Evolutionary conservation across 2,113 vertebrate species (phyloP), one percentile per base, ranked within the genome.

Genomic region (Alethe diademata): DNA sequence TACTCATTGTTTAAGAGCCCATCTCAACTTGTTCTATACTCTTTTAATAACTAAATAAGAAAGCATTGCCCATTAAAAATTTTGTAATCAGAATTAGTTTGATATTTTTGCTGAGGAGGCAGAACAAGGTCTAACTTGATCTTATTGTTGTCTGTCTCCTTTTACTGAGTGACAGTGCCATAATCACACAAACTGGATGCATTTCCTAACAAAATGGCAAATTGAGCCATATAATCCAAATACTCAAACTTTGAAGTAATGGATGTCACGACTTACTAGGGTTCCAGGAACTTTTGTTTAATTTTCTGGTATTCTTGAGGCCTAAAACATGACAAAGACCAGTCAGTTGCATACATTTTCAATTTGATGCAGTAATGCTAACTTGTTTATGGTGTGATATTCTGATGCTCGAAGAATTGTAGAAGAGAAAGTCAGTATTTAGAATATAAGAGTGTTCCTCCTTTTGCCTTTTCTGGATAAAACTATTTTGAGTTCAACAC

Each of bases 21-120:
- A 89, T 80, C 42, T 90, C 29, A 92, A 64, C 43, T 88, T 88
- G 19, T 78, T 42, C 54, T 85, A 42, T 47, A 69, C 4, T 80
- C 56, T 78, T 84, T 87, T 74, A 91, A 83, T 57, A 88, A 69
- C 75, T 48, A 84, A 86, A 85, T 80, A 78, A 48, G 57, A 79
- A 94, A 79, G 3, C 17, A 74, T 61, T 19, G 4, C 12, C 38
- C 31, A 74, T 92, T 92, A 72, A 87, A 93, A 78, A 29, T 43
- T 62, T 90, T 76, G 36, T 56, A 89, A 89, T 92, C 28, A 80
- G 67, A 94, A 91, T 74, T 69, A 28, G 17, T 56, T 82, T 91
- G 45, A 75, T 60, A 76, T 90, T 96, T 95, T 93, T 93, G 70
- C 85, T 96, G 92, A 94, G 36, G 31, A 94, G 53, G 70, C 73